Evolutionary conservation across 1,140 invertebrate genomes (phyloP).

Genomic region (Pachypeltis micranthus): DNA sequence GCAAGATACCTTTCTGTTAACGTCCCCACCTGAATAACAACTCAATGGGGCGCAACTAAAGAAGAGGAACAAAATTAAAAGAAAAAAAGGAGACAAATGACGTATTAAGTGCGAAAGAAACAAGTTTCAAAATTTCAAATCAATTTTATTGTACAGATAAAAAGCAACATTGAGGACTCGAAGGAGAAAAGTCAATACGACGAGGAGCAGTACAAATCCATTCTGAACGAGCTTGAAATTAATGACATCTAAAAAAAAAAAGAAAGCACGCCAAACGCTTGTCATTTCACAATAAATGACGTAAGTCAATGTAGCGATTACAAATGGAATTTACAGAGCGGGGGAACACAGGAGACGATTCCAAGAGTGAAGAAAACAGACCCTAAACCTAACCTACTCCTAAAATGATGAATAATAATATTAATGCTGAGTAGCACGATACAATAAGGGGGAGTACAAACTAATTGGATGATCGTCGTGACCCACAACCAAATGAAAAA

Average conservation of each 20-base stretch:
- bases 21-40: too few relatives aligned
- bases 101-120: too few relatives aligned
- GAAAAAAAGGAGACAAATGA: too few relatives aligned
- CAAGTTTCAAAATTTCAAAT: too few relatives aligned
- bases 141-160: slow-evolving; percentile 10
- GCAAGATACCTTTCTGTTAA: too few relatives aligned
- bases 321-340: not conserved
- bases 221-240: not conserved
- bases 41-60: too few relatives aligned
- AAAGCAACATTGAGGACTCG: not conserved
- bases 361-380: not conserved
- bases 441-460: not conserved
- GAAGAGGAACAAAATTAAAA: too few relatives aligned
- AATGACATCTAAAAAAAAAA: not conserved
- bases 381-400: not conserved
- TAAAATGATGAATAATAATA: too few relatives aligned
- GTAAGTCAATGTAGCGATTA: not conserved
- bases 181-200: not conserved
- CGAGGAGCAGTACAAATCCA: not conserved
- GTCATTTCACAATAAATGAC: not conserved
- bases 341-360: not conserved
- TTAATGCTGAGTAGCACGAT: not conserved
- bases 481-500: not conserved
- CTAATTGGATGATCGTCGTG: not conserved
- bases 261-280: too few relatives aligned